Evolutionary conservation across 2,888 invertebrate species (phyloP).

Genomic region (Limnephilus lunatus): DNA sequence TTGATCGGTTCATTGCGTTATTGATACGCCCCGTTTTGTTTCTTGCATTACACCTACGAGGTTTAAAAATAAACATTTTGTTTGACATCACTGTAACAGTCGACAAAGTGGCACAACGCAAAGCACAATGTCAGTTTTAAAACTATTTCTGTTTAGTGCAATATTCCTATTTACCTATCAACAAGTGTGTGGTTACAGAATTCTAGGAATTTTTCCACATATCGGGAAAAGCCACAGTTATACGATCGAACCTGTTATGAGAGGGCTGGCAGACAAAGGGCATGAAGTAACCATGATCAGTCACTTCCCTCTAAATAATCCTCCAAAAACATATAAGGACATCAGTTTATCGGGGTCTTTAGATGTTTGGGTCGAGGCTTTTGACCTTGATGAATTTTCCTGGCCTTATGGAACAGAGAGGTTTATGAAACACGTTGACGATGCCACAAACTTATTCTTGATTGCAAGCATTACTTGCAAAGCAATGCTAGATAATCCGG

Average conservation of each 20-base stretch:
- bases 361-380: constrained; percentile 45
- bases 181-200: constrained; percentile 67
- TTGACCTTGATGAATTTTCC: constrained; percentile 35
- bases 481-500: constrained; percentile 52
- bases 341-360: constrained; percentile 74
- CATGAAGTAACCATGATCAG: constrained; percentile 83
- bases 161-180: constrained; percentile 26
- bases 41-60: not conserved
- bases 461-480: constrained; percentile 46
- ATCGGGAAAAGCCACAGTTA: constrained; percentile 84
- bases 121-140: not conserved
- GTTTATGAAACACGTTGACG: not conserved
- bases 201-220: constrained; percentile 82
- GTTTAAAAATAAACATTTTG: not conserved
- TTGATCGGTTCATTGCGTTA: not conserved
- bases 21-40: not conserved
- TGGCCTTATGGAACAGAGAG: not conserved
- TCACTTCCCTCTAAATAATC: constrained; percentile 77
- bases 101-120: not conserved
- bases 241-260: constrained; percentile 79
- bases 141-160: constrained; percentile 5
- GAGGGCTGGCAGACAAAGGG: constrained; percentile 79
- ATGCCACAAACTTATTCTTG: not conserved
- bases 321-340: constrained; percentile 78
- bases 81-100: not conserved